phyloP scores from a whole-genome alignment of 2,113 vertebrate genomes.

The Myiozetetes cayanensis region DNA sequence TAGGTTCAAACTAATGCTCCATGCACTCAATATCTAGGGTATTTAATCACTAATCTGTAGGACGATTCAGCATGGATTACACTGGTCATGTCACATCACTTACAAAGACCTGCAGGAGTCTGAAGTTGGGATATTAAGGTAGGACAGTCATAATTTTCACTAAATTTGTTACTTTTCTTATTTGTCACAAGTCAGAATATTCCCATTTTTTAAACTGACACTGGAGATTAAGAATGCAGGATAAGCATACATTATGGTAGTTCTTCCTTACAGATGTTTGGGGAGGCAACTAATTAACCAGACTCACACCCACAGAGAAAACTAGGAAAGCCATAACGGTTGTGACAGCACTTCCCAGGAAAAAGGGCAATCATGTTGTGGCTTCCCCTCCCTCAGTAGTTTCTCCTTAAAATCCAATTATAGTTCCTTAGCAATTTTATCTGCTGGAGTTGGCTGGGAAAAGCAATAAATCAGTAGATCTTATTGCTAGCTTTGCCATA shows the following conservation, averaged over 20 bases:
- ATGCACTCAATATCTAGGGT: not conserved
- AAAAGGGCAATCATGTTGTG: not conserved
- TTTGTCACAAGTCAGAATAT: not conserved
- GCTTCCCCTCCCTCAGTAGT: not conserved
- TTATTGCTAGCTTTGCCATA: not conserved
- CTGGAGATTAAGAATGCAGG: not conserved
- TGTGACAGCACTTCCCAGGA: not conserved
- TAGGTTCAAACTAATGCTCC: not conserved
- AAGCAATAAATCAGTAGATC: not conserved
- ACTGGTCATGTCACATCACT: not conserved
- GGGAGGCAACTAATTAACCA: not conserved
- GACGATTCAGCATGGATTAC: not conserved
- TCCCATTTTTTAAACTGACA: not conserved
- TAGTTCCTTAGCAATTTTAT: not conserved
- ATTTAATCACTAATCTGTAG: not conserved
- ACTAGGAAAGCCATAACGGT: not conserved
- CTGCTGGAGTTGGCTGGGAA: not conserved
- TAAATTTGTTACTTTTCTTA: not conserved
- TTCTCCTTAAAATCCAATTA: not conserved
- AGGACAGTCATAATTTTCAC: not conserved
- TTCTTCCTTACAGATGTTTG: not conserved
- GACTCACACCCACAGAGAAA: not conserved
- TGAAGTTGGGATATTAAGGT: not conserved
- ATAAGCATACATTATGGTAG: not conserved
- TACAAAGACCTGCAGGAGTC: not conserved